Percentiles rank a stretch among this genome's conserved stretches.
Evolutionary conservation across 2,888 invertebrate species (phyloP).

Genomic region (Amphipyra berbera): DNA sequence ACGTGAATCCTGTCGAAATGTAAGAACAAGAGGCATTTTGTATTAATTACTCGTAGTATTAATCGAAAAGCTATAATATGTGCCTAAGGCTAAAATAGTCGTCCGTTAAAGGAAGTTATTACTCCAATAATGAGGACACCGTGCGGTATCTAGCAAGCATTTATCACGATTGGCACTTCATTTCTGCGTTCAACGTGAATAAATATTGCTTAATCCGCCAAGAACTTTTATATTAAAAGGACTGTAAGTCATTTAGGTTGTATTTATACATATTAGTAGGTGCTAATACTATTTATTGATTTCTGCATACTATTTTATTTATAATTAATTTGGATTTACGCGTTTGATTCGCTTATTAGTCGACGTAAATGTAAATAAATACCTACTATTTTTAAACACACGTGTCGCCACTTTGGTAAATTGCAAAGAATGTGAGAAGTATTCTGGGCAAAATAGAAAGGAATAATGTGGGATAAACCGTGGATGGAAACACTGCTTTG

Average conservation of each 20-base stretch:
- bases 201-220: not conserved
- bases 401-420: too few relatives aligned
- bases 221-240: not conserved
- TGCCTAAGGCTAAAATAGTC: not conserved
- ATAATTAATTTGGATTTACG: too few relatives aligned
- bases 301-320: too few relatives aligned
- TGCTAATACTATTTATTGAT: too few relatives aligned
- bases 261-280: too few relatives aligned
- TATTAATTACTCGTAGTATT: constrained; percentile 1
- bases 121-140: constrained; percentile 13
- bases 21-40: not conserved
- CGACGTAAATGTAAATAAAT: too few relatives aligned
- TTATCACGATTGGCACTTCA: constrained; percentile 16
- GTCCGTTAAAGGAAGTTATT: constrained; percentile 23
- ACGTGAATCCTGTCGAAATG: not conserved
- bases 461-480: too few relatives aligned
- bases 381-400: too few relatives aligned
- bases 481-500: too few relatives aligned
- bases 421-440: too few relatives aligned
- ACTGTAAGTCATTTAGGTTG: not conserved
- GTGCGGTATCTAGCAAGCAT: not conserved
- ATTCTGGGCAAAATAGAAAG: too few relatives aligned
- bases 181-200: constrained; percentile 3
- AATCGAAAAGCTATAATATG: constrained; percentile 2
- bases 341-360: too few relatives aligned